Conservation (phyloP, 2,888 invertebrate genomes). For the Pilophorus perplexus region DNA sequence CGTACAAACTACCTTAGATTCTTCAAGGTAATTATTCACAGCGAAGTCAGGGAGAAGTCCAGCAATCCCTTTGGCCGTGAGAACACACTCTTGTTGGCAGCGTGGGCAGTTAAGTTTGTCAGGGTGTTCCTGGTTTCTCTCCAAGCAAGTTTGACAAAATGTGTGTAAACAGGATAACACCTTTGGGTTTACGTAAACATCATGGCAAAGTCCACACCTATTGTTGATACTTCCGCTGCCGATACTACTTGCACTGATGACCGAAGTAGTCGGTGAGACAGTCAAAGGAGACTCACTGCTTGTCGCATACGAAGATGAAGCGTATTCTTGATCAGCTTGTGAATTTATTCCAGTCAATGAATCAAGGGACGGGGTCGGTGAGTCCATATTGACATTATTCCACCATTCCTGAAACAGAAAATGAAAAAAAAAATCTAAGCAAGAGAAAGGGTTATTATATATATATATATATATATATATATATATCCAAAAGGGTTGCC, state of each 20-base stretch:
- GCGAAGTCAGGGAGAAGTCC: constrained; percentile 67
- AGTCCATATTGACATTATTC: constrained; percentile 64
- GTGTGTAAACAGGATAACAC: constrained; percentile 79
- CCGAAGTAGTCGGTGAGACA: constrained; percentile 74
- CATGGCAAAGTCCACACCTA: constrained; percentile 62
- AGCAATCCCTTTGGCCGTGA: constrained; percentile 60
- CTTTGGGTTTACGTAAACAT: constrained; percentile 70
- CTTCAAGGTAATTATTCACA: constrained; percentile 52
- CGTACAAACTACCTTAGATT: constrained; percentile 66
- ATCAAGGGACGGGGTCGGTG: constrained; percentile 88
- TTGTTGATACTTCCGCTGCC: constrained; percentile 52
- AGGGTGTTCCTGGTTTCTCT: constrained; percentile 65
- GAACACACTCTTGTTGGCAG: constrained; percentile 59
- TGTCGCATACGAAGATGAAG: constrained; percentile 58
- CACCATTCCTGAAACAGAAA: constrained; percentile 35
- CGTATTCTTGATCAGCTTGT: constrained; percentile 75
- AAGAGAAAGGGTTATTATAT: no score
- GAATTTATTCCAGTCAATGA: constrained; percentile 88
- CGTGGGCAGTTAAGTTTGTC: constrained; percentile 74
- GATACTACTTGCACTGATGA: constrained; percentile 51
- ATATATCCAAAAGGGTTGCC: no score
- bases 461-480: no score
- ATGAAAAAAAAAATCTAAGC: constrained; percentile 5
- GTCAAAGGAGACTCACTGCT: constrained; percentile 69
- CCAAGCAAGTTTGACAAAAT: constrained; percentile 78